A percentile compares a stretch with the other conserved stretches of the same genome.
These are phyloP conservation scores for Psilopogon haemacephalus DNA, from an alignment of 2,113 vertebrate species.

Conservation along the genomic window DNA sequence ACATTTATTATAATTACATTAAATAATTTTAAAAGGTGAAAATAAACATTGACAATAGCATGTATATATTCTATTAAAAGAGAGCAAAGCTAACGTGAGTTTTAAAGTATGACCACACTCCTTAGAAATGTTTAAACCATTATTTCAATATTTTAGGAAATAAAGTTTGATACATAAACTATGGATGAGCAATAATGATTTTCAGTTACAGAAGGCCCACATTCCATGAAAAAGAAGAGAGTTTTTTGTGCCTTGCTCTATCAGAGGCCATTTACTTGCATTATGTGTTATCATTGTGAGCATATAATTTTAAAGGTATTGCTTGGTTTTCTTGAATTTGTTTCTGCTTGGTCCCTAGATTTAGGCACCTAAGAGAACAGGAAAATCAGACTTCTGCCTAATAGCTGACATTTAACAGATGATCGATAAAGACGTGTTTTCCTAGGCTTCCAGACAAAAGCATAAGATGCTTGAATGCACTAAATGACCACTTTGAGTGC, in stretches of 20 bases:
- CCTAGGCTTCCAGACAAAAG: not conserved
- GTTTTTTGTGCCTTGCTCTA: not conserved
- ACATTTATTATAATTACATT: not conserved
- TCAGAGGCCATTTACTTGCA: not conserved
- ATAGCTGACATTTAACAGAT: not conserved
- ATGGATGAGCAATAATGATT: accelerated
- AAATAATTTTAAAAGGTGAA: not conserved
- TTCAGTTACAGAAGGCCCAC: not conserved
- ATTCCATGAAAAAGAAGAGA: not conserved
- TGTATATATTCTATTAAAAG: not conserved
- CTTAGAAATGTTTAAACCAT: not conserved
- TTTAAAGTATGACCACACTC: not conserved
- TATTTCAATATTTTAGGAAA: not conserved
- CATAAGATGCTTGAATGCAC: not conserved
- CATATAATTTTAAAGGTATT: not conserved
- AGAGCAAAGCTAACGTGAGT: not conserved
- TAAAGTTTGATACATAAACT: not conserved
- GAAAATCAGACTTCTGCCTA: not conserved
- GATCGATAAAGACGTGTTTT: not conserved
- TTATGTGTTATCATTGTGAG: not conserved
- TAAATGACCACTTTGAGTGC: not conserved
- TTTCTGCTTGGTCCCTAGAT: not conserved
- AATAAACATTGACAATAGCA: not conserved
- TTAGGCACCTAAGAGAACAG: not conserved
- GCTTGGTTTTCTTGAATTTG: not conserved